These are phyloP conservation scores for Octodonta nipae DNA, from an alignment of 2,888 invertebrate species.

Conservation along the genomic window DNA sequence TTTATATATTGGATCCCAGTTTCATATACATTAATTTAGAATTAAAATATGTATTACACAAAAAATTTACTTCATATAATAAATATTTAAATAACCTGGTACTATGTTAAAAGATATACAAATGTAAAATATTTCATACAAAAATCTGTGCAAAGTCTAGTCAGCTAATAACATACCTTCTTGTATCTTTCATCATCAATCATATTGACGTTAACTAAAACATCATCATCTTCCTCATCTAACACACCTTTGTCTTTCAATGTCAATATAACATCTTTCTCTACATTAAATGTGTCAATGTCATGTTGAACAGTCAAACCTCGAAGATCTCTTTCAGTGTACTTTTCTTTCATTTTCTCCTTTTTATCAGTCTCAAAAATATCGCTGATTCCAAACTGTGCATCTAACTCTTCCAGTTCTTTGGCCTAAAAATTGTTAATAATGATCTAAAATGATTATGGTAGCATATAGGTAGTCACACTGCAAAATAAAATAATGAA, in stretches of 20 bases:
- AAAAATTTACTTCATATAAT: too few species aligned
- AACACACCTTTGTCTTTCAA: slow-evolving; percentile 85
- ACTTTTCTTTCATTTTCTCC: slow-evolving; percentile 45
- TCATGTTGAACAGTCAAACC: slow-evolving; percentile 83
- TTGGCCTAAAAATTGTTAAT: slow-evolving; percentile 57
- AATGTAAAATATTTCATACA: too few species aligned
- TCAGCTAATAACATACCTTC: slow-evolving; percentile 40
- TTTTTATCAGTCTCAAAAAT: slow-evolving; percentile 67
- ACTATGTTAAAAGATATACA: too few species aligned
- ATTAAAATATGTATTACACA: too few species aligned
- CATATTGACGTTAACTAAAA: slow-evolving; percentile 83
- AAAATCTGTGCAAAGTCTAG: background rate
- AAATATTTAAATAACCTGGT: too few species aligned
- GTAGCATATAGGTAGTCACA: slow-evolving; percentile 19
- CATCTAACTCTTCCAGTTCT: slow-evolving; percentile 87
- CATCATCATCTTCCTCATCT: slow-evolving; percentile 69
- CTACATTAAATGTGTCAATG: slow-evolving; percentile 54
- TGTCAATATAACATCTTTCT: slow-evolving; percentile 75
- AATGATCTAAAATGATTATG: background rate
- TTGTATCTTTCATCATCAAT: slow-evolving; percentile 72
- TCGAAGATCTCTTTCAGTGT: slow-evolving; percentile 56
- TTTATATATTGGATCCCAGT: too few species aligned
- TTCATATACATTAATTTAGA: too few species aligned
- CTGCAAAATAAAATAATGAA: too few species aligned
- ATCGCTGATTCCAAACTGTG: slow-evolving; percentile 79